Percentiles rank a stretch among this genome's conserved stretches.
phyloP scores from a whole-genome alignment of 2,113 vertebrate genomes.

The Ailuropoda melanoleuca region DNA sequence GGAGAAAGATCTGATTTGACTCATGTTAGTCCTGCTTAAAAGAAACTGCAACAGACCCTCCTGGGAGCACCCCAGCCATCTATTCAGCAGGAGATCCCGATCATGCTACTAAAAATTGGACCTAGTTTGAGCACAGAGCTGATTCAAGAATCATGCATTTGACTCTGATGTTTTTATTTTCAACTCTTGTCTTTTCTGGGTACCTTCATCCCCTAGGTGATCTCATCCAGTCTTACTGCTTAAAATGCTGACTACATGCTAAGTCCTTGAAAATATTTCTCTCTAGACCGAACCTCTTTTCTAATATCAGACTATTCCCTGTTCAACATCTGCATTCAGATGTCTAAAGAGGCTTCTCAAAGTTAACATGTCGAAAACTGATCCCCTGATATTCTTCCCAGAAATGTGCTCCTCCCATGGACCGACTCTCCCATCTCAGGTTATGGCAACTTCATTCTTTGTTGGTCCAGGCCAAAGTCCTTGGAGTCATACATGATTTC shows the following conservation, averaged over 20 bases:
- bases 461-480: neutral
- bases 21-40: neutral
- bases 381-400: neutral
- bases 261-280: neutral
- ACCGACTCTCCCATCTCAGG: neutral
- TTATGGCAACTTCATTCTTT: neutral
- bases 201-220: neutral
- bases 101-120: neutral
- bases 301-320: neutral
- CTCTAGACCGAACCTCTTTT: neutral
- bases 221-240: neutral
- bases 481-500: neutral
- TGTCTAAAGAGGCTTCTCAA: neutral
- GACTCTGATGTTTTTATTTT: constrained; percentile 20
- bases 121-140: neutral
- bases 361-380: neutral
- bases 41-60: neutral
- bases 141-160: neutral
- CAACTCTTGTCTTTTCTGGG: neutral
- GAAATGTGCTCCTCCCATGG: neutral
- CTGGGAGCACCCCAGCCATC: neutral
- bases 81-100: neutral
- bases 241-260: neutral
- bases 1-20: neutral
- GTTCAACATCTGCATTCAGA: neutral